Evolutionary conservation across 2,888 invertebrate species (phyloP), one percentile per base, ranked within the genome.

Genomic region (Erynnis tages): DNA sequence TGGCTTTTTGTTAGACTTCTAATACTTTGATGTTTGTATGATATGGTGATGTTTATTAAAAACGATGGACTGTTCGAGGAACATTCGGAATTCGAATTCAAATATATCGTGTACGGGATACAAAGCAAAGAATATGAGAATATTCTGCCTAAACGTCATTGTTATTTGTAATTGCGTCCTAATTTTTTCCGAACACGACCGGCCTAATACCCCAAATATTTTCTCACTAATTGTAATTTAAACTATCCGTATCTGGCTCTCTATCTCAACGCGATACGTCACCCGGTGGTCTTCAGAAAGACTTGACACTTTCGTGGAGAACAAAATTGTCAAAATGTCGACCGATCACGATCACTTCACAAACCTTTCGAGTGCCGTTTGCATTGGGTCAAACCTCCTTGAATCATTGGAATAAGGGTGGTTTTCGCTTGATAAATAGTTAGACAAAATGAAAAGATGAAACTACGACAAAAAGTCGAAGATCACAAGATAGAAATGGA

Each of bases 291-390:
- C 87, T 61, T 78, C 75, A 69, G 65, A 62, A 53, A 59, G 56
- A 62, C 60, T 73, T 82, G 85, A 82, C 86, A 84, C 81, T 82
- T 84, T 79, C 78, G 64, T 69, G 68, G 62, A 63, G 71, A 71
- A 75, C 75, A 71, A 77, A 81, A 85, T 84, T 86, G 85, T 86
- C 86, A 85, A 86, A 82, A 82, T 82, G 87, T 86, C 84, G 73
- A 74, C 77, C 81, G 68, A 79, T 84, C 84, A 79, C 68, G 72
- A 75, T 69, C 65, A 63, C 61, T 50, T 52, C 48, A 67, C 78
- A 53, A 38, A 37, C 11, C 25, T 45, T 23, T n/a, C 30, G 17
- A 13, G 29, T 45, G 11, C 37, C 10, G n/a, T 30, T n/a, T n/a
- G n/a, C n/a, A n/a, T n/a, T n/a, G n/a, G n/a, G n/a, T n/a, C 6